Percentiles rank a stretch among this genome's conserved stretches.
Conservation (phyloP, 1,140 invertebrate species). For the Theocolax elegans region DNA sequence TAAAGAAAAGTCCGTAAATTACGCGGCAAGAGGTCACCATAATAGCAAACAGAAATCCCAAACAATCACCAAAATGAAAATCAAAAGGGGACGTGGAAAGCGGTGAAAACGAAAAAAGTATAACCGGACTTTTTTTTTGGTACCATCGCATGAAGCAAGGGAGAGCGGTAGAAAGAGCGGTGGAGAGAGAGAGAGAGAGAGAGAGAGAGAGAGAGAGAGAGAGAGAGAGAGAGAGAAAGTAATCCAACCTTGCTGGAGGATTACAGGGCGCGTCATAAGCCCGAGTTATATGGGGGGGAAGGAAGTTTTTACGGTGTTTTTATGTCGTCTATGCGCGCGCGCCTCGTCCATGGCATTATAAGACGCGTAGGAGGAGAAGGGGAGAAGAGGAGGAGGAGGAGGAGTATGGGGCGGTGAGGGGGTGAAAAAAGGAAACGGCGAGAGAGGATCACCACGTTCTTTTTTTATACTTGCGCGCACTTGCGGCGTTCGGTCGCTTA, state of each 20-base stretch:
- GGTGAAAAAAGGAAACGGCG: background rate
- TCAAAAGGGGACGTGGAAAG: conserved; percentile 3
- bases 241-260: conserved; percentile 37
- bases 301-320: conserved; percentile 53
- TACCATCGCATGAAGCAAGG: no score
- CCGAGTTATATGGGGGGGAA: conserved; percentile 43
- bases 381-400: conserved; percentile 12
- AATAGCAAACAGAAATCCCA: background rate
- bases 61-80: conserved; percentile 9
- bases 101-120: background rate
- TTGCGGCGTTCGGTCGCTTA: conserved; percentile 42
- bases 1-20: conserved; percentile 19
- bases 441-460: background rate
- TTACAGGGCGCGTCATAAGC: conserved; percentile 42
- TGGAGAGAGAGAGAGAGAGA: background rate
- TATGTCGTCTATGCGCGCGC: conserved; percentile 43
- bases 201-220: background rate
- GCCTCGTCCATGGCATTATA: conserved; percentile 38
- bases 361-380: background rate
- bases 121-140: no score
- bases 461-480: conserved; percentile 27
- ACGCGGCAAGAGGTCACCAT: background rate
- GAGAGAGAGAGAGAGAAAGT: conserved; percentile 11
- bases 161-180: no score
- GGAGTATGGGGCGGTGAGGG: background rate